These are phyloP conservation scores for Limnephilus rhombicus DNA, from an alignment of 2,888 invertebrate species.

Conservation along the genomic window DNA sequence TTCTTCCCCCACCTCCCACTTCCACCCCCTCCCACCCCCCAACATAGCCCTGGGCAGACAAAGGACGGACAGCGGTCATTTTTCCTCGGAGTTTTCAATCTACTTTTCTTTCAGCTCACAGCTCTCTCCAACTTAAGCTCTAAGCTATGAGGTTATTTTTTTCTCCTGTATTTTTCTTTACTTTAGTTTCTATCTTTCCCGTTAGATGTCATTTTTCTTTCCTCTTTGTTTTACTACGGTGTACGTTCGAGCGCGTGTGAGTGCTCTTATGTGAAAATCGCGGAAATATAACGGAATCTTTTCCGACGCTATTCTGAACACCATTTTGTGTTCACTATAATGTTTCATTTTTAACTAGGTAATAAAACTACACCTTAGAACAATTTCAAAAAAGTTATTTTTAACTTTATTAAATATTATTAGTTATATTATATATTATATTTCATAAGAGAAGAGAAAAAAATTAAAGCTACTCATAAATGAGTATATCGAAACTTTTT, in stretches of 20 bases:
- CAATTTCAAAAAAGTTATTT: too few relatives aligned
- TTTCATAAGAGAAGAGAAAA: too few relatives aligned
- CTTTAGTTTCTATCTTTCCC: slow-evolving; percentile 65
- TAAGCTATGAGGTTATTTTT: slow-evolving; percentile 66
- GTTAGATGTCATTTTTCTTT: slow-evolving; percentile 67
- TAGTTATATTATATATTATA: too few relatives aligned
- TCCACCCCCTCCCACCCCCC: slow-evolving; percentile 63
- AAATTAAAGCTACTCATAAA: too few relatives aligned
- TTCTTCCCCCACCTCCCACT: slow-evolving; percentile 49
- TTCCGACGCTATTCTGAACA: not conserved
- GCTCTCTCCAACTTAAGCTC: slow-evolving; percentile 66
- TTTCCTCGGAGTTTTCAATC: slow-evolving; percentile 76
- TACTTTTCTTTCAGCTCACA: slow-evolving; percentile 68
- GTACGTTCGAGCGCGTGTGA: slow-evolving; percentile 23
- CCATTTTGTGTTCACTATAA: not conserved
- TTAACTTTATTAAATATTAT: too few relatives aligned
- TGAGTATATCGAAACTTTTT: too few relatives aligned
- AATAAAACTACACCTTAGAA: not conserved
- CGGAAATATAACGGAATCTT: not conserved
- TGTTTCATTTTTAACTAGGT: not conserved
- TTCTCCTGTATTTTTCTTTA: slow-evolving; percentile 64
- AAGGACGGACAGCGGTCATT: slow-evolving; percentile 77
- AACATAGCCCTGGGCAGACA: slow-evolving; percentile 68
- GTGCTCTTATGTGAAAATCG: slow-evolving; percentile 33
- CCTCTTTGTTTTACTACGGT: slow-evolving; percentile 62